Conservation (phyloP, 2,113 vertebrate species). For the Lampris megalopsis region DNA sequence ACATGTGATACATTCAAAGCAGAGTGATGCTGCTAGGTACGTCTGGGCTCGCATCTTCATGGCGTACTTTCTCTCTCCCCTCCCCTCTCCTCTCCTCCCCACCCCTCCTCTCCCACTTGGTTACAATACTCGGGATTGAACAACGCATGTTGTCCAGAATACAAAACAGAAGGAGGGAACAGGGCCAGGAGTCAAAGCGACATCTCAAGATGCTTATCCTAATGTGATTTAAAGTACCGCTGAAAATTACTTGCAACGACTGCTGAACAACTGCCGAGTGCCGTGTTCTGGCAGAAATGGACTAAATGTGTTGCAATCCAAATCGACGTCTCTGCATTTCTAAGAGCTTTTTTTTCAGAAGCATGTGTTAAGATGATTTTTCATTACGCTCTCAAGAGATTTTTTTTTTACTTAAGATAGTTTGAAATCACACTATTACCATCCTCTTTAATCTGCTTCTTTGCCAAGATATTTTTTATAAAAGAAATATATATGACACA, state of each 20-base stretch:
- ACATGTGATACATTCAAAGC: constrained; percentile 23
- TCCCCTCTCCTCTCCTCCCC: constrained; percentile 13
- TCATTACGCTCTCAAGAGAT: background rate
- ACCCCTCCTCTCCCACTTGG: constrained; percentile 21
- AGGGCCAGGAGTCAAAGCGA: constrained; percentile 41
- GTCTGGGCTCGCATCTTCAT: constrained; percentile 48
- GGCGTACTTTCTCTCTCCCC: constrained; percentile 24
- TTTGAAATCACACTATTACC: background rate
- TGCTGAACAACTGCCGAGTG: constrained; percentile 39
- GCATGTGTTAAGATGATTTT: constrained; percentile 15
- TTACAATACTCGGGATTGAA: constrained; percentile 47
- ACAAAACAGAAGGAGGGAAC: constrained; percentile 54
- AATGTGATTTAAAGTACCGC: constrained; percentile 66
- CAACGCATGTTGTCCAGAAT: constrained; percentile 35
- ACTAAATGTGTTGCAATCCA: constrained; percentile 44
- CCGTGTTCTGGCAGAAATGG: constrained; percentile 30
- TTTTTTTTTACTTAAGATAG: too few species aligned
- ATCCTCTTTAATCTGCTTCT: background rate
- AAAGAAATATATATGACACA: too few species aligned
- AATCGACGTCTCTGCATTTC: constrained; percentile 26
- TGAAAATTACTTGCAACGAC: constrained; percentile 62
- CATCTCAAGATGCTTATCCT: constrained; percentile 66
- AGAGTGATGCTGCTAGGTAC: constrained; percentile 36
- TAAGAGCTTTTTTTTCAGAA: constrained; percentile 12
- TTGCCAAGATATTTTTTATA: too few species aligned